Base-by-base conservation (phyloP, 92 coral and sea anemone species). In the Ricordea florida region DNA sequence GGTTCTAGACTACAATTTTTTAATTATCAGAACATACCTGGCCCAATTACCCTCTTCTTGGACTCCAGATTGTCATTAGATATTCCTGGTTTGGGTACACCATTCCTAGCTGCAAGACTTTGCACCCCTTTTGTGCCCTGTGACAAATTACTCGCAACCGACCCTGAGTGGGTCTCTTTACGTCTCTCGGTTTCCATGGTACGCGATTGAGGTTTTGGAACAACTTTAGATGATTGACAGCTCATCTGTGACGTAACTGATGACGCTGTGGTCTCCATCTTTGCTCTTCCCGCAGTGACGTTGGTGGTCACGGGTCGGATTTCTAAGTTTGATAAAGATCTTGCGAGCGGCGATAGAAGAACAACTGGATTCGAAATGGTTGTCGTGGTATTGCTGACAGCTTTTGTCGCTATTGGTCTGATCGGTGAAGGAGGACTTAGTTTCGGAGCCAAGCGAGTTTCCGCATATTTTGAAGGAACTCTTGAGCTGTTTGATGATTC, bases 311-410 rank as follows among this genome's bases (percentile, higher is more conserved):
- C 44, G 4, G 86, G 43, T 10, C 65, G 32, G 41, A 90, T 78
- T 15, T 78, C 89, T 59, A 91, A 53, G 35, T 69, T 67, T 16
- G 97, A 85, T 78, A 91, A 61, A 14, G 97, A 91, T 13, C 76
- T 78, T 6, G 90, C 84, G 31, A 91, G 85, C 43, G 76, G 76
- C 6, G 76, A 36, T 10, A 69, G 13, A 17, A 9, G 6, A 5
- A 41, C 18, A 10, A 23, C 74, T 48, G 51, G 74, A 24, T 49
- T 67, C 61, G 35, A 25, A 33, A 32, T 67, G 21, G 62, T 67
- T 4, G 52, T 53, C 5, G 28, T 47, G 0, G 51, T 27, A 51
- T 38, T 38, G 10, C 55, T 30, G 5, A 53, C 65, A 3, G 51
- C 22, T 25, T 69, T 55, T n/a, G n/a, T 17, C 29, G 29, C 26